Percentiles rank a stretch among this genome's conserved stretches.
These are phyloP conservation scores for Parus major DNA, from an alignment of 2,113 vertebrate species.

Conservation along the genomic window DNA sequence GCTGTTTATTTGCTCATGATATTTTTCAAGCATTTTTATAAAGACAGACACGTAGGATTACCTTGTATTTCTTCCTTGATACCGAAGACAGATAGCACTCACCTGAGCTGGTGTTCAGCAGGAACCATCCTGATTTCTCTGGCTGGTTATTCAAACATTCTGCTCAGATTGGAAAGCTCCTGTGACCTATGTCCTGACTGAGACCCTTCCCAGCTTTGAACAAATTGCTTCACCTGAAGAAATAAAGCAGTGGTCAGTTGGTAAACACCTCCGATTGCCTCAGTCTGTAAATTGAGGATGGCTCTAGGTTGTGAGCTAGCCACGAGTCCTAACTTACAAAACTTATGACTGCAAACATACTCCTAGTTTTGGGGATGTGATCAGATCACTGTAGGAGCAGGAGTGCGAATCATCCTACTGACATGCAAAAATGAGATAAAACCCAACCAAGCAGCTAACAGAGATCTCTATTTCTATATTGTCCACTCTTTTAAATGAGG, in stretches of 20 bases:
- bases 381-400: background rate
- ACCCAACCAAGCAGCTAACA: background rate
- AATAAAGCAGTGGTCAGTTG: background rate
- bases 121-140: background rate
- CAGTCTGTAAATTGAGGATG: background rate
- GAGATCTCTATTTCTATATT: background rate
- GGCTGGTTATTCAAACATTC: background rate
- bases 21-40: conserved; percentile 32
- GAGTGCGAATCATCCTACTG: background rate
- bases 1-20: conserved; percentile 42
- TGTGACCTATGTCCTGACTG: background rate
- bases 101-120: background rate
- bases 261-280: background rate
- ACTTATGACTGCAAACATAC: background rate
- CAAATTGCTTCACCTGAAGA: background rate
- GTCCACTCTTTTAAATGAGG: background rate
- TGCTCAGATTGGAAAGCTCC: background rate
- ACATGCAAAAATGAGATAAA: background rate
- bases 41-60: background rate
- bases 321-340: background rate
- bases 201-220: background rate
- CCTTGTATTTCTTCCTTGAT: background rate
- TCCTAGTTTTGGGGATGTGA: background rate
- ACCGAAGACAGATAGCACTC: background rate
- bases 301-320: background rate